Percentiles rank a stretch among this genome's conserved stretches.
These are phyloP conservation scores for Glaucomys volans DNA, from an alignment of 2,113 vertebrate species.

Conservation along the genomic window DNA sequence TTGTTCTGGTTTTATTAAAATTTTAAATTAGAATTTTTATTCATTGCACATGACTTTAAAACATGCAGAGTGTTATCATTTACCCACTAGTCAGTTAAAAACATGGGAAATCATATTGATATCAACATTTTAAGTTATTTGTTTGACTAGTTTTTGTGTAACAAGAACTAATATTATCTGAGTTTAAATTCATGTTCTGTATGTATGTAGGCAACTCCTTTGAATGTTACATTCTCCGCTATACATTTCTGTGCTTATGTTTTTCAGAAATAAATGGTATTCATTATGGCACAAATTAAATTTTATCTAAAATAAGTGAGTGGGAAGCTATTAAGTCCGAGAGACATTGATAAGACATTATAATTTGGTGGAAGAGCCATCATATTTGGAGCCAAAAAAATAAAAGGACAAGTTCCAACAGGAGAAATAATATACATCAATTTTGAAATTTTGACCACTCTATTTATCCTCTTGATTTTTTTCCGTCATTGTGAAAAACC, in stretches of 20 bases:
- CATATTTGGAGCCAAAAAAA: not conserved
- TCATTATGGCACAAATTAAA: not conserved
- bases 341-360: not conserved
- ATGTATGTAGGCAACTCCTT: not conserved
- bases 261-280: not conserved
- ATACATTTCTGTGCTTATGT: not conserved
- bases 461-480: not conserved
- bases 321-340: not conserved
- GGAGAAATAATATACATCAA: not conserved
- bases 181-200: not conserved
- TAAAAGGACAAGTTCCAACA: not conserved
- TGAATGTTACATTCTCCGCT: not conserved
- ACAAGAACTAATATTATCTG: not conserved
- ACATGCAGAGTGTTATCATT: not conserved
- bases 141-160: not conserved
- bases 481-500: not conserved
- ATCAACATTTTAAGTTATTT: not conserved
- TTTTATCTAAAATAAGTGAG: not conserved
- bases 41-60: not conserved
- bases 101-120: not conserved
- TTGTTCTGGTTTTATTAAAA: not conserved
- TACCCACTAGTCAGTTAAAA: not conserved
- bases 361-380: not conserved
- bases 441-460: not conserved
- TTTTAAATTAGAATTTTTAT: slow-evolving; percentile 1